Evolutionary conservation across 2,888 invertebrate genomes (phyloP), one percentile per base, ranked within the genome.

Genomic region (Pristionchus japonicus): DNA sequence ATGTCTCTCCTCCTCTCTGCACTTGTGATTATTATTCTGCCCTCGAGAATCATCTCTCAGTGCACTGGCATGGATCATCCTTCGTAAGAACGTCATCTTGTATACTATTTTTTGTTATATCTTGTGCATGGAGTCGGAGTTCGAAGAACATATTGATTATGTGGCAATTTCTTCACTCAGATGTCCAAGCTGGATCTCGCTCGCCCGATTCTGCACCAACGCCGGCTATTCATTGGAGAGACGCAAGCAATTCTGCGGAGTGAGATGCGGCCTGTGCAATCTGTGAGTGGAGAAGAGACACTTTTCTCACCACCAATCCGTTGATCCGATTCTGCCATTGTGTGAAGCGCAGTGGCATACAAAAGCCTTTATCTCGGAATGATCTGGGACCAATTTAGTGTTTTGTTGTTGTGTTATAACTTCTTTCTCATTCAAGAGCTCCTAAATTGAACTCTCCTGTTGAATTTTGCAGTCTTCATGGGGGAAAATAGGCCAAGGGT

Each of bases 201-300:
- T 61, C n/a, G 61, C n/a, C n/a, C 61, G 61, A 61, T 61, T 61
- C 61, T 61, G 61, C 61, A 61, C 61, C 61, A 61, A 61, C 61
- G 2, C 61, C 11, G 61, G 61, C 61, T 61, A 61, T 27, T 27
- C 61, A 13, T 7, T 61, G 20, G 61, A 61, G 61, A 61, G 61
- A 61, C 61, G 61, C 3, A 61, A 61, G 61, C n/a, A 61, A 27
- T 61, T 61, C 7, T 61, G 61, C 61, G 61, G 61, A 61, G 61
- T 61, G 61, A 4, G 61, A 9, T 61, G 61, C 11, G 61, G 61
- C n/a, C 61, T 61, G 61, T 61, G 61, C 61, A 61, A 61, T 61
- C 61, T 27, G 61, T 61, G 27, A 61, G 61, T 27, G 61, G n/a
- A 27, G 11, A 11, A 27, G 7, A 13, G 27, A 23, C 61, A 61